These are phyloP conservation scores for Brenthis daphne DNA, from an alignment of 2,888 invertebrate genomes.

Conservation along the genomic window DNA sequence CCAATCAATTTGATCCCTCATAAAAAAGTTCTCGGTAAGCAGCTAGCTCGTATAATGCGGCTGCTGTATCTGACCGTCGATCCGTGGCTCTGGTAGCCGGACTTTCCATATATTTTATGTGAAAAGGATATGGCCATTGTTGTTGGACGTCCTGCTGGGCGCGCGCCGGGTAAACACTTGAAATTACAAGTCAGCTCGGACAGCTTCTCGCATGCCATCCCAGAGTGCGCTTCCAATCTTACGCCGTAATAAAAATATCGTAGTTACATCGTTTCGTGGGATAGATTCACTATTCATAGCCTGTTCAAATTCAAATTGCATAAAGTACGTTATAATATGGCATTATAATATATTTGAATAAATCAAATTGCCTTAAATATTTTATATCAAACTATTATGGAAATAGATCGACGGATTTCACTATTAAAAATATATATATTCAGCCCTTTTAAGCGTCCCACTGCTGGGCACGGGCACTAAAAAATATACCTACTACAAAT, in stretches of 20 bases:
- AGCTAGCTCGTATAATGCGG: slow-evolving; percentile 70
- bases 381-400: slow-evolving; percentile 3
- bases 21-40: slow-evolving; percentile 77
- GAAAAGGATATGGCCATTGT: slow-evolving; percentile 82
- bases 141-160: slow-evolving; percentile 73
- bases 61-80: slow-evolving; percentile 70
- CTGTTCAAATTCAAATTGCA: slow-evolving; percentile 29
- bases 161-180: slow-evolving; percentile 77
- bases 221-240: slow-evolving; percentile 79
- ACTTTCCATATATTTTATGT: slow-evolving; percentile 82
- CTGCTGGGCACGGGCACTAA: too few relatives aligned
- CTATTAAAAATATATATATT: too few relatives aligned
- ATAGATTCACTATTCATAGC: slow-evolving; percentile 40
- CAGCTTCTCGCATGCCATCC: slow-evolving; percentile 48
- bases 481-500: too few relatives aligned
- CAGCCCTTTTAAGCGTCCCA: too few relatives aligned
- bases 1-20: slow-evolving; percentile 82
- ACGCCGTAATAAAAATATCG: slow-evolving; percentile 74
- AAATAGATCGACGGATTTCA: too few relatives aligned
- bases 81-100: slow-evolving; percentile 73
- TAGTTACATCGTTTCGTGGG: slow-evolving; percentile 38
- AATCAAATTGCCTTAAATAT: slow-evolving; percentile 1
- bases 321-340: not conserved
- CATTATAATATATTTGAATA: slow-evolving; percentile 18
- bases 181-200: slow-evolving; percentile 76